Evolutionary conservation across 2,888 invertebrate genomes (phyloP).

Genomic region (Drosophila villosipedis): DNA sequence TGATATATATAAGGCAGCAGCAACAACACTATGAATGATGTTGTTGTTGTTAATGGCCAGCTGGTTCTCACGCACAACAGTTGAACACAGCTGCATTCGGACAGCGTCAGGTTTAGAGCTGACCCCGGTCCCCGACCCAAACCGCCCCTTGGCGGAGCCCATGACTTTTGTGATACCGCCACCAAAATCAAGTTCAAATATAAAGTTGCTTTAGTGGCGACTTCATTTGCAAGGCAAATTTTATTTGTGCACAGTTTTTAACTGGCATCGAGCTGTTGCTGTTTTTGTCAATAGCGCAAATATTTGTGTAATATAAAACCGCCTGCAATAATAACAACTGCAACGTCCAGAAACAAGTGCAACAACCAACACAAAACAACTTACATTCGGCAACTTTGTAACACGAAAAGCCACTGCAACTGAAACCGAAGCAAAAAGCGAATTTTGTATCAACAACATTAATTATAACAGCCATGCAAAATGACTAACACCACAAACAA

Average conservation of each 20-base stretch:
- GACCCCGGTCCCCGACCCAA: slow-evolving; percentile 61
- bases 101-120: slow-evolving; percentile 61
- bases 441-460: slow-evolving; percentile 75
- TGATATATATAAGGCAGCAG: slow-evolving; percentile 73
- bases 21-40: slow-evolving; percentile 31
- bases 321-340: slow-evolving; percentile 65
- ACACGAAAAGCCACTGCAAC: slow-evolving; percentile 59
- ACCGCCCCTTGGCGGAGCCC: slow-evolving; percentile 43
- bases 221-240: slow-evolving; percentile 77
- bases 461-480: slow-evolving; percentile 73
- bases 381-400: slow-evolving; percentile 63
- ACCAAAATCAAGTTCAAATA: slow-evolving; percentile 81
- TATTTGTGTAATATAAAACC: slow-evolving; percentile 79
- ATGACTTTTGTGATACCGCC: slow-evolving; percentile 69
- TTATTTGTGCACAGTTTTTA: slow-evolving; percentile 44
- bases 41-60: slow-evolving; percentile 50
- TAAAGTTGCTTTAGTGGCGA: slow-evolving; percentile 58
- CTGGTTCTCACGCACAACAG: slow-evolving; percentile 80
- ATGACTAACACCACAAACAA: slow-evolving; percentile 33
- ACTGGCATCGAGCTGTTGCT: slow-evolving; percentile 36
- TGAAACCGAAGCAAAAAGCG: slow-evolving; percentile 51
- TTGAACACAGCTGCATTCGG: slow-evolving; percentile 69
- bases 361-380: slow-evolving; percentile 56
- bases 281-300: slow-evolving; percentile 65
- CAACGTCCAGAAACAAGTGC: slow-evolving; percentile 59